Conservation (phyloP, 1,140 invertebrate species). For the Panagrolaimus sp. region DNA sequence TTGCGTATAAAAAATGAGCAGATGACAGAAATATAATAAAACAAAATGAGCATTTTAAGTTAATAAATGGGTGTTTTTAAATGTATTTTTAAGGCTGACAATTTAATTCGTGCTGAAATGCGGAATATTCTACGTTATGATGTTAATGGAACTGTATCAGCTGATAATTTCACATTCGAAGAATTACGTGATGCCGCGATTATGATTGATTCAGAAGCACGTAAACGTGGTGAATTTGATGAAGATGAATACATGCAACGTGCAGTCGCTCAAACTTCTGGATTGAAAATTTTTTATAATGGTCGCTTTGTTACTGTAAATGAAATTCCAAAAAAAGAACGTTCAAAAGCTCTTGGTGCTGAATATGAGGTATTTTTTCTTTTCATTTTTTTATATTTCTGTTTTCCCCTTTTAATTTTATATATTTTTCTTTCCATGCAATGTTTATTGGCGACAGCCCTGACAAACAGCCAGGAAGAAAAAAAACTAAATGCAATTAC, state of each 20-base stretch:
- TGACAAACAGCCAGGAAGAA: no score
- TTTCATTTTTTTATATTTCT: not conserved
- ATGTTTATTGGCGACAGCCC: no score
- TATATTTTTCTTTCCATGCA: no score
- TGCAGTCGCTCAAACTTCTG: slow-evolving; percentile 39
- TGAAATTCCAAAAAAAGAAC: slow-evolving; percentile 35
- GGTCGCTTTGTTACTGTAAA: slow-evolving; percentile 35
- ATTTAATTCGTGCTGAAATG: slow-evolving; percentile 95
- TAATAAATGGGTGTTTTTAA: not conserved
- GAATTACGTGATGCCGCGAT: slow-evolving; percentile 36
- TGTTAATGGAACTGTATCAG: slow-evolving; percentile 36
- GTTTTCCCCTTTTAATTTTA: not conserved
- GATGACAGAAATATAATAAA: no score
- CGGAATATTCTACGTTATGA: slow-evolving; percentile 51
- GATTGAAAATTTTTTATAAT: slow-evolving; percentile 48
- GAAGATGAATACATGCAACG: slow-evolving; percentile 20
- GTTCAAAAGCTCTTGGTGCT: slow-evolving; percentile 36
- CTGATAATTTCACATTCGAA: slow-evolving; percentile 35
- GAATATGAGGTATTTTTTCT: slow-evolving; percentile 39
- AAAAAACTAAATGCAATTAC: slow-evolving; percentile 14
- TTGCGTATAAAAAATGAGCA: slow-evolving; percentile 3
- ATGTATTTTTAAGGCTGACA: slow-evolving; percentile 72
- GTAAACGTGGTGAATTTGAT: slow-evolving; percentile 5
- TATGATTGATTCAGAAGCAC: slow-evolving; percentile 37
- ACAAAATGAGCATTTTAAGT: no score